A percentile compares a stretch with the other conserved stretches of the same genome.
Conservation (phyloP, 2,888 invertebrate species). For the Cheilosia grossa region DNA sequence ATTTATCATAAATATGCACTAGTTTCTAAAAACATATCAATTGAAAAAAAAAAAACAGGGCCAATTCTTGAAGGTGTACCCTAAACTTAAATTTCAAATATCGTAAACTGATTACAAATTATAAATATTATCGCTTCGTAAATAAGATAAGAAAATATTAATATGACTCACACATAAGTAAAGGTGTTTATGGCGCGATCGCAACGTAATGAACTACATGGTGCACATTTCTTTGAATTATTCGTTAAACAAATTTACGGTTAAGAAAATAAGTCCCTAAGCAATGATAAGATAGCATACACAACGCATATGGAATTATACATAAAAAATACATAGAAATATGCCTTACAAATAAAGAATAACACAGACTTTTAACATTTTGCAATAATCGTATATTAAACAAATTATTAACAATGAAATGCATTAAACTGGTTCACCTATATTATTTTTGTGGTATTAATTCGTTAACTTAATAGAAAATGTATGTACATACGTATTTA, state of each 20-base stretch:
- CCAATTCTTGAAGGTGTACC: too few relatives aligned
- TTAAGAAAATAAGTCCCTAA: conserved; percentile 12
- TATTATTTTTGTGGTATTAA: too few relatives aligned
- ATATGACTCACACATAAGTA: conserved; percentile 36
- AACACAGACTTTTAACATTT: not conserved
- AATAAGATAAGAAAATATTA: conserved; percentile 37
- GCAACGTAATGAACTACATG: conserved; percentile 6
- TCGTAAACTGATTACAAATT: conserved; percentile 2
- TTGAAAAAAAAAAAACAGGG: too few relatives aligned
- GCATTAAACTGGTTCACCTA: too few relatives aligned
- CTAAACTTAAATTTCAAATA: not conserved
- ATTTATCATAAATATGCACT: too few relatives aligned
- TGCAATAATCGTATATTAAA: too few relatives aligned
- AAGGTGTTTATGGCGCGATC: conserved; percentile 33
- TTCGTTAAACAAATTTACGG: not conserved
- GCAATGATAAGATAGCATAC: conserved; percentile 35
- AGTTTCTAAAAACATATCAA: too few relatives aligned
- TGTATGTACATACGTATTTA: too few relatives aligned
- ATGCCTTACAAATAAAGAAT: not conserved
- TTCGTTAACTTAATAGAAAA: too few relatives aligned
- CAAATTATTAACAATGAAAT: too few relatives aligned
- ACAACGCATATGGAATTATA: not conserved
- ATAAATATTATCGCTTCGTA: conserved; percentile 20
- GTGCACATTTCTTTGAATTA: conserved; percentile 2
- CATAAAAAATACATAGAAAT: not conserved